phyloP scores from a whole-genome alignment of 2,797 vertebrate species.

The Sebastes minor region DNA sequence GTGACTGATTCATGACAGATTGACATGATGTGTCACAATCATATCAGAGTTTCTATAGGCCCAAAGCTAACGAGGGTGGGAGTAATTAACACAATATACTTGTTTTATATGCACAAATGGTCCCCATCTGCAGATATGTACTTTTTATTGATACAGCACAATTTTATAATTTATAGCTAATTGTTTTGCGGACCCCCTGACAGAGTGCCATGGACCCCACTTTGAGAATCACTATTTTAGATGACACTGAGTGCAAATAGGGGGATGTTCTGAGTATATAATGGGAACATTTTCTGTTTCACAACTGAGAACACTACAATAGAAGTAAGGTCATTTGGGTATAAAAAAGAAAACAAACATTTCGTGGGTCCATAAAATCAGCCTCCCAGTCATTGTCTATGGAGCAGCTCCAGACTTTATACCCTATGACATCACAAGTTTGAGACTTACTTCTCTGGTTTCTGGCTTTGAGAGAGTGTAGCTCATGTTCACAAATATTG shows the following conservation, averaged over 20 bases:
- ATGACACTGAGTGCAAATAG: neutral
- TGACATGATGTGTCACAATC: too few relatives aligned
- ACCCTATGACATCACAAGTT: neutral
- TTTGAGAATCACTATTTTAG: neutral
- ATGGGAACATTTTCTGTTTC: neutral
- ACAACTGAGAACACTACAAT: neutral
- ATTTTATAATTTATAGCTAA: too few relatives aligned
- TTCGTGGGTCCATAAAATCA: too few relatives aligned
- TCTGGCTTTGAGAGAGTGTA: neutral
- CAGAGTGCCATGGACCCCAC: rapidly evolving
- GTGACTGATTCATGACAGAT: too few relatives aligned
- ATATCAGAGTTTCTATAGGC: too few relatives aligned
- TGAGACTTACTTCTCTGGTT: neutral
- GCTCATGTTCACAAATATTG: neutral
- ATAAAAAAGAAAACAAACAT: neutral
- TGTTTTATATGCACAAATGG: too few relatives aligned
- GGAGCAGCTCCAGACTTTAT: neutral
- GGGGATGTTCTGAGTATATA: neutral
- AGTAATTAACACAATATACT: rapidly evolving
- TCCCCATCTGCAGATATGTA: too few relatives aligned
- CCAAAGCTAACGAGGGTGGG: too few relatives aligned
- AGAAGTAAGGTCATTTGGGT: rapidly evolving
- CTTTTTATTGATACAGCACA: too few relatives aligned
- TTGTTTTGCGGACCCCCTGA: too few relatives aligned
- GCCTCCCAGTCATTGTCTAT: neutral